Evolutionary conservation across 2,888 invertebrate species (phyloP).

Genomic region (Ectemnius continuus): DNA sequence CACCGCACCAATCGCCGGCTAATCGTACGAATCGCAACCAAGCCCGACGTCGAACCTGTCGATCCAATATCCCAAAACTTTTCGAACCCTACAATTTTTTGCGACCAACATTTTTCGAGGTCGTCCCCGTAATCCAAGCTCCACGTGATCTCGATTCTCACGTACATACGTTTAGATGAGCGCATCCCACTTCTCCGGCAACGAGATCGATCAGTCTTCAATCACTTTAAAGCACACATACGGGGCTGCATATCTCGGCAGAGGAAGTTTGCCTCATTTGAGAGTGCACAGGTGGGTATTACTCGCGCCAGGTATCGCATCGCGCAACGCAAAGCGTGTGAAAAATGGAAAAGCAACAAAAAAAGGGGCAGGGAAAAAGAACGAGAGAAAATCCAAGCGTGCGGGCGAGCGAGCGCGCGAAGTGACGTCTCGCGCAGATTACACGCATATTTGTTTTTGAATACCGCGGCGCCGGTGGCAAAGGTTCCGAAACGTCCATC

Average conservation of each 20-base stretch:
- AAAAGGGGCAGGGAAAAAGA: not conserved
- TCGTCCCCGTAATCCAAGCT: too few species aligned
- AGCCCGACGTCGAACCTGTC: not conserved
- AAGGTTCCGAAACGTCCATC: conserved; percentile 60
- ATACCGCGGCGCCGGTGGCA: conserved; percentile 34
- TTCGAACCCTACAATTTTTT: too few species aligned
- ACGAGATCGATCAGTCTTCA: too few species aligned
- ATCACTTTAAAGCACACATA: too few species aligned
- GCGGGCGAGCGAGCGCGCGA: not conserved
- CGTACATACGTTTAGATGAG: too few species aligned
- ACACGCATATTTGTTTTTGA: conserved; percentile 30
- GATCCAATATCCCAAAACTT: too few species aligned
- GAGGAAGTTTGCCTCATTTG: too few species aligned
- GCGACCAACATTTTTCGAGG: too few species aligned
- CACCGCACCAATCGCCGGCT: conserved; percentile 31
- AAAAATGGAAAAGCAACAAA: not conserved
- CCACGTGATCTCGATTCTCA: too few species aligned
- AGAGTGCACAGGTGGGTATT: not conserved
- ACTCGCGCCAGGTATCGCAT: conserved; percentile 4
- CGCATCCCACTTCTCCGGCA: too few species aligned
- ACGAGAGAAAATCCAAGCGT: too few species aligned
- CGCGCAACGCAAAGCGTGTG: not conserved
- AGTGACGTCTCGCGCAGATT: not conserved
- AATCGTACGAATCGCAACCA: conserved; percentile 25
- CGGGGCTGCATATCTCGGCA: too few species aligned